Evolutionary conservation across 2,113 vertebrate species (phyloP).

Genomic region (Ceyx melanurus): DNA sequence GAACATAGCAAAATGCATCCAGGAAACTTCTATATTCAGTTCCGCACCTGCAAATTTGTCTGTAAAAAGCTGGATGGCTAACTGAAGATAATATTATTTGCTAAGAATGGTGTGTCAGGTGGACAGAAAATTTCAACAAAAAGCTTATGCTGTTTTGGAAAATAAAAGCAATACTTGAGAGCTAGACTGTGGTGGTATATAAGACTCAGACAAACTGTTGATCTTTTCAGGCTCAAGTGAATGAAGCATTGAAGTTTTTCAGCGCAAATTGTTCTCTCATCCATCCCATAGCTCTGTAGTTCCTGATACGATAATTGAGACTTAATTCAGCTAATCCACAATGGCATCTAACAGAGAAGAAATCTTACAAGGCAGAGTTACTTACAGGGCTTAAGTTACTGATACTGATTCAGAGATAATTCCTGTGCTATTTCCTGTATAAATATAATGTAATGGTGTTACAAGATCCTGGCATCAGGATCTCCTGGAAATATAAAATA

Average conservation of each 20-base stretch:
- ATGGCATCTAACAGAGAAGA: neutral
- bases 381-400: neutral
- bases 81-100: neutral
- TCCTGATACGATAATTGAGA: neutral
- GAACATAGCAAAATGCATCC: neutral
- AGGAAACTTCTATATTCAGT: neutral
- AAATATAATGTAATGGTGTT: neutral
- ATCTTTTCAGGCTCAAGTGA: neutral
- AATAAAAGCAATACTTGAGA: neutral
- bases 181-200: neutral
- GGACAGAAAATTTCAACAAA: neutral
- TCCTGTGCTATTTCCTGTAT: neutral
- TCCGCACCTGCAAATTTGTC: neutral
- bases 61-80: neutral
- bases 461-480: neutral
- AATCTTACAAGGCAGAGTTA: neutral
- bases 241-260: neutral
- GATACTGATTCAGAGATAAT: neutral
- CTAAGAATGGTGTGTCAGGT: neutral
- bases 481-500: neutral
- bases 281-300: neutral
- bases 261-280: neutral
- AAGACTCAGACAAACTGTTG: neutral
- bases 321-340: neutral
- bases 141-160: neutral